Conservation (phyloP, 2,888 invertebrate species). For the Mythimna lalbum region DNA sequence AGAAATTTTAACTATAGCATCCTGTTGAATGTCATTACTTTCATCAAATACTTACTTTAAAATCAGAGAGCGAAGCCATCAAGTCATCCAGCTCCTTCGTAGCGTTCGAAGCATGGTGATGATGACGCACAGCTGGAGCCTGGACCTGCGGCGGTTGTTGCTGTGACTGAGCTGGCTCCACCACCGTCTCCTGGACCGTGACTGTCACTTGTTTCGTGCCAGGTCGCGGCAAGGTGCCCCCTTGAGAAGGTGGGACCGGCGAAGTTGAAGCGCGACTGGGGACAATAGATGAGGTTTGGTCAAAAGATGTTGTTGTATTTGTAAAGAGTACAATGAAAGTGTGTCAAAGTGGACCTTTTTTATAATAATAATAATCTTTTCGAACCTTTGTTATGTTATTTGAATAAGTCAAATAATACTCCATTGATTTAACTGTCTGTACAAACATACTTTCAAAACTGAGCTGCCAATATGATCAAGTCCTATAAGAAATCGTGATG, state of each 20-base stretch:
- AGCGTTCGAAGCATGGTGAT: slow-evolving; percentile 95
- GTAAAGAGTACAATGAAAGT: not conserved
- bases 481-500: too few species aligned
- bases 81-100: slow-evolving; percentile 98
- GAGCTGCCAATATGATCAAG: not conserved
- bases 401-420: not conserved
- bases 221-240: slow-evolving; percentile 85
- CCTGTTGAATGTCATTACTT: too few species aligned
- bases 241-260: slow-evolving; percentile 75
- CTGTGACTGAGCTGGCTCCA: slow-evolving; percentile 86
- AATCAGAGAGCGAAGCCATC: slow-evolving; percentile 98
- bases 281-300: slow-evolving; percentile 31
- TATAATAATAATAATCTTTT: too few species aligned
- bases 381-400: not conserved
- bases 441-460: not conserved
- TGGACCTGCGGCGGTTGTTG: slow-evolving; percentile 77
- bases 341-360: too few species aligned
- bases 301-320: not conserved
- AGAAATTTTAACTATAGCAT: too few species aligned
- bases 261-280: slow-evolving; percentile 82
- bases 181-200: slow-evolving; percentile 89
- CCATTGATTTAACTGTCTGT: not conserved
- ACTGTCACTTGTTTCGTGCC: slow-evolving; percentile 91
- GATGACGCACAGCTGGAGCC: slow-evolving; percentile 73
- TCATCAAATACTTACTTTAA: slow-evolving; percentile 92